These are phyloP conservation scores for Paraplagusia blochii DNA, from an alignment of 2,113 vertebrate genomes.

Conservation along the genomic window DNA sequence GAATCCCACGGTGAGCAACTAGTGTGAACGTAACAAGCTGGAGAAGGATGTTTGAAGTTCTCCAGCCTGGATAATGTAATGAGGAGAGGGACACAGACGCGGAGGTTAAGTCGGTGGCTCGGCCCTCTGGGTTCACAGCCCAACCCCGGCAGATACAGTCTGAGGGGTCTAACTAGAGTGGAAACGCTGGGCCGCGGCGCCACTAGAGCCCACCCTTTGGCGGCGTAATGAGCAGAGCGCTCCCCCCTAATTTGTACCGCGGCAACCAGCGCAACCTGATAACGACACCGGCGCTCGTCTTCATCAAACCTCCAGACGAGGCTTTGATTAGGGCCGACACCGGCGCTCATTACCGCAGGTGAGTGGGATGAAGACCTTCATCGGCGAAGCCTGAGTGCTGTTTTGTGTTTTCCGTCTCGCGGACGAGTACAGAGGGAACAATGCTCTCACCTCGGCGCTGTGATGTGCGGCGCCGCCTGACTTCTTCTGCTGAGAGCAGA, in stretches of 20 bases:
- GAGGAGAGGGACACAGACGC: constrained; percentile 39
- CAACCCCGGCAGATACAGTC: constrained; percentile 61
- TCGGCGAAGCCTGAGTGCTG: constrained; percentile 83
- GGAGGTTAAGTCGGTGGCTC: constrained; percentile 55
- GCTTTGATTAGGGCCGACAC: constrained; percentile 81
- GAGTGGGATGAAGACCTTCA: constrained; percentile 79
- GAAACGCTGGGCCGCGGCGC: constrained; percentile 65
- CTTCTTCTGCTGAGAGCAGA: constrained; percentile 74
- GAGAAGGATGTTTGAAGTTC: constrained; percentile 27
- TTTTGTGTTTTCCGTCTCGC: constrained; percentile 77
- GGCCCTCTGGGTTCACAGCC: constrained; percentile 52
- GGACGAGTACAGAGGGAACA: constrained; percentile 79
- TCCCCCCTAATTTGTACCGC: constrained; percentile 76
- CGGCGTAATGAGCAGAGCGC: constrained; percentile 70
- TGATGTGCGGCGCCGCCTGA: constrained; percentile 66
- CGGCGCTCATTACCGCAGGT: constrained; percentile 87
- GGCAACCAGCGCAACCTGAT: constrained; percentile 51
- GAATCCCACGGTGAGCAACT: constrained; percentile 14
- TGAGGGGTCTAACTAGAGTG: constrained; percentile 71
- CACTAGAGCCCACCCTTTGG: constrained; percentile 65
- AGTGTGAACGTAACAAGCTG: constrained; percentile 19
- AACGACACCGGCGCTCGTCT: constrained; percentile 59
- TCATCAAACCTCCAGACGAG: constrained; percentile 69
- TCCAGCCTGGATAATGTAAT: constrained; percentile 26
- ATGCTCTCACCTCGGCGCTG: constrained; percentile 70